A percentile compares a stretch with the other conserved stretches of the same genome.
Conservation (phyloP, 1,140 invertebrate genomes). For the Drosophila sulfurigaster region DNA sequence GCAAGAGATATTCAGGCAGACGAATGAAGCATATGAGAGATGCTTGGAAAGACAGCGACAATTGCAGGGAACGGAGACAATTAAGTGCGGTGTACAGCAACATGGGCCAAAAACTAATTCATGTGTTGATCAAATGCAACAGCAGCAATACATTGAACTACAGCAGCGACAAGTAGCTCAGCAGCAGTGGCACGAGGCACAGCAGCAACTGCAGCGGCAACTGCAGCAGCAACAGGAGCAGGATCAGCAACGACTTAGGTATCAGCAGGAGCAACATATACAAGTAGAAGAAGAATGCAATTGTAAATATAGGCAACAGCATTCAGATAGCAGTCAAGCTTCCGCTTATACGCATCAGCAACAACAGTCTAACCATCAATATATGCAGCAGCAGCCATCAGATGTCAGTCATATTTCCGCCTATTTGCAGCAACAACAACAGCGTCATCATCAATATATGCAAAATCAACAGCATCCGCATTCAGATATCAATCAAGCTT, state of each 20-base stretch:
- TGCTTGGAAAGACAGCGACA: not conserved
- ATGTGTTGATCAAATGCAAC: not conserved
- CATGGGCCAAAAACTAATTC: too few relatives aligned
- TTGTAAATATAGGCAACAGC: not conserved
- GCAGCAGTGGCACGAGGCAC: not conserved
- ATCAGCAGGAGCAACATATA: too few relatives aligned
- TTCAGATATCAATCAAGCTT: too few relatives aligned
- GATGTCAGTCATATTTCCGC: not conserved
- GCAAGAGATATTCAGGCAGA: not conserved
- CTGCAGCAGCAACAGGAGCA: not conserved
- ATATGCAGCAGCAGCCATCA: not conserved
- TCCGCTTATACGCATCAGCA: not conserved
- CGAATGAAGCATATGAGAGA: not conserved
- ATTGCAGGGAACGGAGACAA: not conserved
- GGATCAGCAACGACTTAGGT: not conserved
- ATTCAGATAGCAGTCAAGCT: not conserved
- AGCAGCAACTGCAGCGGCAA: not conserved
- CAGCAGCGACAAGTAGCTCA: not conserved
- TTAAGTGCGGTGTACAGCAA: not conserved
- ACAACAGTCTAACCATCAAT: not conserved
- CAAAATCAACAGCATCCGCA: not conserved
- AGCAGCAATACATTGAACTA: not conserved
- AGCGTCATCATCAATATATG: conserved; percentile 14
- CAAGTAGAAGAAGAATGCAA: too few relatives aligned
- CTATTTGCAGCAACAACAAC: not conserved